phyloP scores from a whole-genome alignment of 92 coral and sea anemone genomes.

The Isaurus tuberculatus region DNA sequence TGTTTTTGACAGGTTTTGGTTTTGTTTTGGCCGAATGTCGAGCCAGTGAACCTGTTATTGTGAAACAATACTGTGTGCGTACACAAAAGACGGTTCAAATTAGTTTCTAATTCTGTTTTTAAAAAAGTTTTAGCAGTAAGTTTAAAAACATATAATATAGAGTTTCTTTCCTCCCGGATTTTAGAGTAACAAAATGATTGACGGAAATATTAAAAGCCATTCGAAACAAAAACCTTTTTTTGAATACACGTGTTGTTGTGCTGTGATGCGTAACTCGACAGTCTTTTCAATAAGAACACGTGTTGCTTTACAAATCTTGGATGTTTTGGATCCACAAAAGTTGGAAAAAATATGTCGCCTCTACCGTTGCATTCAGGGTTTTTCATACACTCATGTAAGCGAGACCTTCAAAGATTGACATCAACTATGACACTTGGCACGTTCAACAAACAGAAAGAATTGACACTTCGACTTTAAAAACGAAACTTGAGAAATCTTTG shows the following conservation, averaged over 20 bases:
- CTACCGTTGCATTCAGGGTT: no score
- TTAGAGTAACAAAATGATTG: neutral
- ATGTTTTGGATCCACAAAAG: neutral
- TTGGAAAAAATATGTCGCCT: neutral
- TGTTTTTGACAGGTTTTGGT: slow-evolving; percentile 27
- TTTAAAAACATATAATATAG: neutral
- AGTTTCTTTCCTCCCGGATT: neutral
- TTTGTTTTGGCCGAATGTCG: neutral
- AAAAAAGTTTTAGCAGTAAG: neutral
- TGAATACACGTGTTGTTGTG: slow-evolving; percentile 30
- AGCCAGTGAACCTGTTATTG: neutral
- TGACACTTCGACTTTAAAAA: slow-evolving; percentile 18
- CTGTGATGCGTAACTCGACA: neutral
- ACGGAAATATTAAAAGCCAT: neutral
- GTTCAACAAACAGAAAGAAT: slow-evolving; percentile 27
- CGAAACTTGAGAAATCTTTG: neutral
- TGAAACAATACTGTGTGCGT: neutral
- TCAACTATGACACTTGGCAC: slow-evolving; percentile 36
- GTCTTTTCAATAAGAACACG: neutral
- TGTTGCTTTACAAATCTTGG: neutral
- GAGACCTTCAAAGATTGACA: neutral
- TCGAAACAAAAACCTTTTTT: neutral
- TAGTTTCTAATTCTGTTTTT: neutral
- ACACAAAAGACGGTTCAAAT: neutral
- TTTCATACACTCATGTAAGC: neutral